phyloP scores from a whole-genome alignment of 2,888 invertebrate species.

The Trissoscelio sp. region DNA sequence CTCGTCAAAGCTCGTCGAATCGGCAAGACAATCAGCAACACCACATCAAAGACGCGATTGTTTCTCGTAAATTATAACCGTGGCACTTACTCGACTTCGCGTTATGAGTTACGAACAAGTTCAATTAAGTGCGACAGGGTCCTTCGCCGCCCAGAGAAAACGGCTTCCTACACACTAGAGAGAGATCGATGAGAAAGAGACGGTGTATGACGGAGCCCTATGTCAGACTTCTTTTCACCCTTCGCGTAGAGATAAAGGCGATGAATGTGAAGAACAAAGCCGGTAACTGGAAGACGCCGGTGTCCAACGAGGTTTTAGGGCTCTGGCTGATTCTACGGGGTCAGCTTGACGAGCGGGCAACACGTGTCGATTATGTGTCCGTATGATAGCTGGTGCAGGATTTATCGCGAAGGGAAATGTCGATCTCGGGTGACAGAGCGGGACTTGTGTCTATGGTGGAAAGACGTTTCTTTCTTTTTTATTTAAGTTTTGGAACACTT shows the following conservation, averaged over 20 bases:
- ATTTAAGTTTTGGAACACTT: slow-evolving; percentile 11
- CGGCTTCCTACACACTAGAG: slow-evolving; percentile 79
- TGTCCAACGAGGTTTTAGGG: slow-evolving; percentile 55
- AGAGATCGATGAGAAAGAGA: slow-evolving; percentile 21
- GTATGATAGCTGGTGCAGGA: slow-evolving; percentile 78
- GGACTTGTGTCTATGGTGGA: neutral
- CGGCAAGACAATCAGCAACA: slow-evolving; percentile 69
- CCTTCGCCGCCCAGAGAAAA: slow-evolving; percentile 73
- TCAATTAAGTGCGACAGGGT: slow-evolving; percentile 81
- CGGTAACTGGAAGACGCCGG: slow-evolving; percentile 51
- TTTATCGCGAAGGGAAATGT: slow-evolving; percentile 75
- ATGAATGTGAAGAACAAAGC: slow-evolving; percentile 58
- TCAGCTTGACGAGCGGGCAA: slow-evolving; percentile 77
- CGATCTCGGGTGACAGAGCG: slow-evolving; percentile 15
- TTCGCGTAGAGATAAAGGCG: slow-evolving; percentile 41
- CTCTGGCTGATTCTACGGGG: slow-evolving; percentile 70
- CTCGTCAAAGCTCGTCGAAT: slow-evolving; percentile 60
- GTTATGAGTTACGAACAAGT: slow-evolving; percentile 83
- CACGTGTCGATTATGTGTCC: slow-evolving; percentile 82
- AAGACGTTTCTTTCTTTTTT: neutral
- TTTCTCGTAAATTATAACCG: slow-evolving; percentile 83
- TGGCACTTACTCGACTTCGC: slow-evolving; percentile 83
- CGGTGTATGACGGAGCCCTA: slow-evolving; percentile 48
- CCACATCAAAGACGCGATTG: slow-evolving; percentile 83
- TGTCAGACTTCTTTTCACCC: slow-evolving; percentile 53